A percentile compares a stretch with the other conserved stretches of the same genome.
Evolutionary conservation across 2,113 vertebrate genomes (phyloP).

Genomic region (Seriola dumerili): DNA sequence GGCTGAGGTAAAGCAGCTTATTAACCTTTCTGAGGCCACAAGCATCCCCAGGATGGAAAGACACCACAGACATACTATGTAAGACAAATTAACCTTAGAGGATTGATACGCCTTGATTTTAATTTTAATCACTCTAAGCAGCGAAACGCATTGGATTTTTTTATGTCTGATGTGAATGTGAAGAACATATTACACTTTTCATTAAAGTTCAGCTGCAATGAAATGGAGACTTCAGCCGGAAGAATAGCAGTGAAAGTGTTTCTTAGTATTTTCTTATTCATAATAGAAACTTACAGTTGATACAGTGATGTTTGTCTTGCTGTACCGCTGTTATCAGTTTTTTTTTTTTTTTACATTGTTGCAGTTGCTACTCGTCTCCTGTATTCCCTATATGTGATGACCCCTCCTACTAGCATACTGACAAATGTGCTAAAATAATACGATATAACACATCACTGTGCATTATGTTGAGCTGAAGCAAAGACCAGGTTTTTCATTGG

Average conservation of each 20-base stretch:
- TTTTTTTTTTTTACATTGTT: not conserved
- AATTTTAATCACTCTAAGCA: slow-evolving; percentile 78
- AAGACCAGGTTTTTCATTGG: slow-evolving; percentile 8
- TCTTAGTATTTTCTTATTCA: not conserved
- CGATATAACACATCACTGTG: not conserved
- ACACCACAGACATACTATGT: slow-evolving; percentile 62
- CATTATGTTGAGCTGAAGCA: not conserved
- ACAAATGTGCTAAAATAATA: not conserved
- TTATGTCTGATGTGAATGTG: slow-evolving; percentile 53
- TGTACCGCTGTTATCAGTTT: not conserved
- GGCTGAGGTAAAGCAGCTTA: slow-evolving; percentile 79
- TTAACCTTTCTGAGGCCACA: slow-evolving; percentile 83
- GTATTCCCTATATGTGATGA: not conserved
- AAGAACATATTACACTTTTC: slow-evolving; percentile 57
- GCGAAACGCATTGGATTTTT: slow-evolving; percentile 57
- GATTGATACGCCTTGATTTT: slow-evolving; percentile 79
- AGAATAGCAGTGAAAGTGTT: slow-evolving; percentile 10
- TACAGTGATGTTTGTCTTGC: not conserved
- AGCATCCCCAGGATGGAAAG: slow-evolving; percentile 69
- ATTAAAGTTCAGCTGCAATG: slow-evolving; percentile 53
- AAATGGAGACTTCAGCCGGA: slow-evolving; percentile 43
- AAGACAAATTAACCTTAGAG: slow-evolving; percentile 80
- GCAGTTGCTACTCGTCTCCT: not conserved
- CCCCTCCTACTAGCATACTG: not conserved
- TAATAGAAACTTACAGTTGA: not conserved